Evolutionary conservation across 2,888 invertebrate species (phyloP).

Genomic region (Lycaena phlaeas): DNA sequence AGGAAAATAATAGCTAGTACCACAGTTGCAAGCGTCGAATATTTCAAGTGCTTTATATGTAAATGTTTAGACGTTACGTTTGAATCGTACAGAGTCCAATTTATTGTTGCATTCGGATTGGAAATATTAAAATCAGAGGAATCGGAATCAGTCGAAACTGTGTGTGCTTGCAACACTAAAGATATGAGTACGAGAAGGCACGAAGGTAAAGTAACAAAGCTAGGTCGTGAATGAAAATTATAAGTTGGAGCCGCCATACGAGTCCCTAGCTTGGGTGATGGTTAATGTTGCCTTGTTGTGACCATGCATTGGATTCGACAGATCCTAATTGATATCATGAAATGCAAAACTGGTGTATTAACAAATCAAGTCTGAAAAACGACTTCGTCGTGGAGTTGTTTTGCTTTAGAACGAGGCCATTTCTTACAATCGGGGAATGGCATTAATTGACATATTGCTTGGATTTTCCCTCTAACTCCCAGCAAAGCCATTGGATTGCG

Average conservation of each 20-base stretch:
- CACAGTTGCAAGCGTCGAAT: slow-evolving; percentile 69
- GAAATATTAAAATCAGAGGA: slow-evolving; percentile 38
- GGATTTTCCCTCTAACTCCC: slow-evolving; percentile 44
- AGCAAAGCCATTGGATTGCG: slow-evolving; percentile 34
- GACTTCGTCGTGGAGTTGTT: slow-evolving; percentile 50
- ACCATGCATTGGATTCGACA: slow-evolving; percentile 63
- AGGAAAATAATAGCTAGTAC: slow-evolving; percentile 81
- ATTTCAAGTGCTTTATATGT: slow-evolving; percentile 56
- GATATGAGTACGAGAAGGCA: slow-evolving; percentile 61
- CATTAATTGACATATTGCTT: slow-evolving; percentile 61
- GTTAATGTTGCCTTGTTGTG: slow-evolving; percentile 45
- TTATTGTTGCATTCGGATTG: slow-evolving; percentile 40
- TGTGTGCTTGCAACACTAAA: slow-evolving; percentile 42
- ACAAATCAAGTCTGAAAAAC: slow-evolving; percentile 59
- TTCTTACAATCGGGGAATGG: slow-evolving; percentile 46
- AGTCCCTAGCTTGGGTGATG: slow-evolving; percentile 57
- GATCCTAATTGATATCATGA: not conserved
- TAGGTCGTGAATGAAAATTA: slow-evolving; percentile 62
- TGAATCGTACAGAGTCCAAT: slow-evolving; percentile 47
- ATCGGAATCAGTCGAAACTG: slow-evolving; percentile 39
- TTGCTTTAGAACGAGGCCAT: slow-evolving; percentile 43
- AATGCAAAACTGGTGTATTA: not conserved
- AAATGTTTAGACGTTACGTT: slow-evolving; percentile 33
- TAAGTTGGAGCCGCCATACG: slow-evolving; percentile 68
- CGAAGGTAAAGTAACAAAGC: slow-evolving; percentile 72